Evolutionary conservation across 2,888 invertebrate genomes (phyloP).

Genomic region (Caenorhabditis sp.): DNA sequence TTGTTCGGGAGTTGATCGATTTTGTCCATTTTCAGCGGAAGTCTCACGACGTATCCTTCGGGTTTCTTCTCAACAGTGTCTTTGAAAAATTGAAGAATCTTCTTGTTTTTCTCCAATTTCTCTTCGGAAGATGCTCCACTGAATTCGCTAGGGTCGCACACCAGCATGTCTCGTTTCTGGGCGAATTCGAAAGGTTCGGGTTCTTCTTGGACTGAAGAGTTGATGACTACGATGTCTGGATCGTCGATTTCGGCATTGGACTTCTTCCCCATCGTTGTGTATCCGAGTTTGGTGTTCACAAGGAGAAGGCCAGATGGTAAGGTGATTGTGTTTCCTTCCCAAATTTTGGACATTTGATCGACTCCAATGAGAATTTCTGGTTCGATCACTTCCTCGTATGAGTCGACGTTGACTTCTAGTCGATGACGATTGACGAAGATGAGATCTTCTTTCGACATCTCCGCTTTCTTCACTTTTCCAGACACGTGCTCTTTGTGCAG

Average conservation of each 20-base stretch:
- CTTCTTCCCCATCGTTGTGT: not conserved
- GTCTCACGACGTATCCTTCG: slow-evolving; percentile 38
- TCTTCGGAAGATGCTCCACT: not conserved
- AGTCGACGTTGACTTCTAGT: not conserved
- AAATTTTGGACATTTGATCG: not conserved
- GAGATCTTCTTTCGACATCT: not conserved
- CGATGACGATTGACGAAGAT: not conserved
- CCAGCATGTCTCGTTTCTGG: not conserved
- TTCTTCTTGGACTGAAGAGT: not conserved
- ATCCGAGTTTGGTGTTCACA: not conserved
- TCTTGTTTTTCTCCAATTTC: not conserved
- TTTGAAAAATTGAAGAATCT: slow-evolving; percentile 10
- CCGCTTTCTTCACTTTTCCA: not conserved
- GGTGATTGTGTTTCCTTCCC: no score
- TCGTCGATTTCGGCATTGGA: not conserved
- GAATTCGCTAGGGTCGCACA: not conserved
- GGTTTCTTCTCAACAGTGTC: slow-evolving; percentile 24
- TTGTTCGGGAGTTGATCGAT: slow-evolving; percentile 22
- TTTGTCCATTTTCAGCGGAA: slow-evolving; percentile 1
- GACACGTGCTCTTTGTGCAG: not conserved
- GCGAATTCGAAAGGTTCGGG: not conserved
- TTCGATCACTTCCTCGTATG: not conserved
- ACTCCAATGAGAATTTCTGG: not conserved
- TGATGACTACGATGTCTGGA: not conserved
- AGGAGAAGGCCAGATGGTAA: not conserved